These are phyloP conservation scores for Rotaria macrura DNA, from an alignment of 2,888 invertebrate species.

Conservation along the genomic window DNA sequence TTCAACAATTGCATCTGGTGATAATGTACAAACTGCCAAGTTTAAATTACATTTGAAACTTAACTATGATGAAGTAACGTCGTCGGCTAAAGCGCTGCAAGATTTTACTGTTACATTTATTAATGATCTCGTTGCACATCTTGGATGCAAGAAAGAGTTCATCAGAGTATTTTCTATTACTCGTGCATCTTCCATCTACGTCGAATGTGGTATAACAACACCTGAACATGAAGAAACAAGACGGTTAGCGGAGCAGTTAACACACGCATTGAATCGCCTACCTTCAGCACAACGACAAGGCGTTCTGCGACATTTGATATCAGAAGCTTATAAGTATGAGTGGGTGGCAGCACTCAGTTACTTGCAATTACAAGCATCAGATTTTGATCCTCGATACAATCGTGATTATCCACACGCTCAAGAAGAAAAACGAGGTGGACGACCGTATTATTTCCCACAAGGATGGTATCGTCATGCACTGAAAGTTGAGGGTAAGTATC, in stretches of 20 bases:
- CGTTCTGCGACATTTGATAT: background rate
- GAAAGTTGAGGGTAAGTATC: background rate
- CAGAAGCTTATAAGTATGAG: background rate
- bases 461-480: background rate
- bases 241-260: background rate
- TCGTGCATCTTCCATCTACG: background rate
- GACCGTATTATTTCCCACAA: background rate
- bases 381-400: background rate
- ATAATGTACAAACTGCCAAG: background rate
- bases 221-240: background rate
- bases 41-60: background rate
- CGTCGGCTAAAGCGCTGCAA: background rate
- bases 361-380: background rate
- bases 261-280: too few species aligned
- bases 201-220: background rate
- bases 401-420: background rate
- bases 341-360: background rate
- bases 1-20: background rate
- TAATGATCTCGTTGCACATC: background rate
- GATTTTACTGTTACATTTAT: background rate
- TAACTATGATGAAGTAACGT: background rate
- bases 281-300: too few species aligned
- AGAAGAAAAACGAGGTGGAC: background rate
- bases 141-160: background rate
- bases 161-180: background rate